Evolutionary conservation across 2,797 vertebrate genomes (phyloP).

Genomic region (Delichon dasypus): DNA sequence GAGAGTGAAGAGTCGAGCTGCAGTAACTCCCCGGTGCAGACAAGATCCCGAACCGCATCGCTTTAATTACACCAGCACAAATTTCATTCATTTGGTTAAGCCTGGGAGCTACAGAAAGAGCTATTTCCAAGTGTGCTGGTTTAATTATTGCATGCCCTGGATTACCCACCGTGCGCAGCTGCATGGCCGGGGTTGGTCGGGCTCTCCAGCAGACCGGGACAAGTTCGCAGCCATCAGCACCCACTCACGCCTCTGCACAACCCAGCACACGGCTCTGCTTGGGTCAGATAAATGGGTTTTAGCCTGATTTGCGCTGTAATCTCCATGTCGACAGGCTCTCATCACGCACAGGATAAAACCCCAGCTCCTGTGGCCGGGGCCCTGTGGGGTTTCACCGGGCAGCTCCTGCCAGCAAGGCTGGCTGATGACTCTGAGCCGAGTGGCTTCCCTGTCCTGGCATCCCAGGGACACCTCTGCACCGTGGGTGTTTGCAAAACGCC

Average conservation of each 20-base stretch:
- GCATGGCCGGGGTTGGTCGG: rapidly evolving
- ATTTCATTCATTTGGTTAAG: conserved; percentile 44
- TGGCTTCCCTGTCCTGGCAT: background rate
- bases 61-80: conserved; percentile 22
- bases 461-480: background rate
- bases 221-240: background rate
- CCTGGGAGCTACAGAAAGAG: conserved; percentile 53
- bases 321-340: background rate
- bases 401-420: background rate
- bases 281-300: conserved; percentile 48
- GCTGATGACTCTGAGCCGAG: background rate
- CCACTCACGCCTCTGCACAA: background rate
- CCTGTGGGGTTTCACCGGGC: background rate
- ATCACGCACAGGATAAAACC: conserved; percentile 5
- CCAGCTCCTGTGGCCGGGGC: background rate
- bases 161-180: background rate
- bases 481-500: background rate
- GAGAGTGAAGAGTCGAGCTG: background rate
- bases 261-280: background rate
- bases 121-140: background rate
- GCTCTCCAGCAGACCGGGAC: background rate
- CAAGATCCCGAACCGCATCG: background rate
- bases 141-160: background rate
- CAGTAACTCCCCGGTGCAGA: background rate
- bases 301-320: conserved; percentile 52